Evolutionary conservation across 2,888 invertebrate genomes (phyloP), one percentile per base, ranked within the genome.

Genomic region (Sturmia bella): DNA sequence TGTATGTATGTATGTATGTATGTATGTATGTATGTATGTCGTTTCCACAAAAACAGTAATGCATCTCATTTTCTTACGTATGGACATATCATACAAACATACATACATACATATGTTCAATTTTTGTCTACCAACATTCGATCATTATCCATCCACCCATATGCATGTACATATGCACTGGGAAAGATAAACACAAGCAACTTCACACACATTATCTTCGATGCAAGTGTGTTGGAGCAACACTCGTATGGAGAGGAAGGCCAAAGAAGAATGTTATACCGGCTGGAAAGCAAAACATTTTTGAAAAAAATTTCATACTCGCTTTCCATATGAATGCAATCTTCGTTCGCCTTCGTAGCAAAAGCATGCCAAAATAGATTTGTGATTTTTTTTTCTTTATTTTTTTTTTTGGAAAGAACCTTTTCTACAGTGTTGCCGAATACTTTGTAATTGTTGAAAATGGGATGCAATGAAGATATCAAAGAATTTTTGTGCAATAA

Each of bases 71-170:
- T 63, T 57, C 27, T 68, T 32, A 32, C 9, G 32, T 32, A 27
- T 32, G 32, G 4, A 32, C 9, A 32, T 27, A 3, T 27, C 6
- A 27, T 27, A 27, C 4, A 32, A 9, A 32, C 32, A 32, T 37
- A 7, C 32, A 32, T 32, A 32, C 7, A 7, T 32, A 32, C 7
- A 32, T 32, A 7, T 72, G 24, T 32, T 63, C 52, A 59, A 37
- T 69, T 45, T 63, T 56, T 63, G 54, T 73, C 54, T 39, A 73
- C 61, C 61, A 74, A 48, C 72, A 61, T 76, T 63, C 63, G 82
- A 82, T 78, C 74, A 50, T 66, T 77, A 82, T 77, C 77, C 79
- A 17, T 43, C 15, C 57, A 73, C 63, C 32, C 81, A 82, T 74
- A 57, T 74, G n/a, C n/a, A n/a, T n/a, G n/a, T n/a, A n/a, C n/a